Evolutionary conservation across 2,888 invertebrate species (phyloP).

Genomic region (Drosophila sordidula): DNA sequence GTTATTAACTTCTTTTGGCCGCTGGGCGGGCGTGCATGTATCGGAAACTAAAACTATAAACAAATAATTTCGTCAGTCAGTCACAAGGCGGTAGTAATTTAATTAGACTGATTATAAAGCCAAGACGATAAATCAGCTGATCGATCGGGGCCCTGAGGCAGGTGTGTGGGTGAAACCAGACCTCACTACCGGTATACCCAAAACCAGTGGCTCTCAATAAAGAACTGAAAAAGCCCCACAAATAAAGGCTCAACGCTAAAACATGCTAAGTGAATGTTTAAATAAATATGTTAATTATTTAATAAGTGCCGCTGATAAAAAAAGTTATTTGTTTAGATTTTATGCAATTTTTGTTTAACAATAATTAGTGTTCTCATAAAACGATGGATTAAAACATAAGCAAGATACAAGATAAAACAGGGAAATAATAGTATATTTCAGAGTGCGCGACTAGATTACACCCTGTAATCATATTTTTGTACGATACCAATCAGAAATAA

Average conservation of each 20-base stretch:
- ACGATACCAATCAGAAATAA: not conserved
- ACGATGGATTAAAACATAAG: not conserved
- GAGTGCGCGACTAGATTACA: not conserved
- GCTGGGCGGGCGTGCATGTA: not conserved
- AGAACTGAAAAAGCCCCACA: not conserved
- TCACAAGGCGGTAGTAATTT: slow-evolving; percentile 70
- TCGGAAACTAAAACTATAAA: slow-evolving; percentile 39
- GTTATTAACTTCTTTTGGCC: slow-evolving; percentile 46
- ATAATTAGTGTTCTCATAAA: slow-evolving; percentile 31
- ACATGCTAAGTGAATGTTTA: slow-evolving; percentile 54
- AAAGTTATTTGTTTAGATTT: slow-evolving; percentile 37
- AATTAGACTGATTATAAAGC: slow-evolving; percentile 73
- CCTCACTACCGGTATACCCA: not conserved
- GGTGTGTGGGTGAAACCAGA: slow-evolving; percentile 57
- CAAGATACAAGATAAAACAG: not conserved
- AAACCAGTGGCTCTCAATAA: no score
- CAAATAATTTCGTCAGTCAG: slow-evolving; percentile 57
- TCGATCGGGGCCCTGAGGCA: slow-evolving; percentile 49
- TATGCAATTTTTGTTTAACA: not conserved
- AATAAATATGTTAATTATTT: slow-evolving; percentile 72
- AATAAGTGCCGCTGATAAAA: slow-evolving; percentile 71
- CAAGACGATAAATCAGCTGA: slow-evolving; percentile 66
- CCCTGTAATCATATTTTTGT: not conserved
- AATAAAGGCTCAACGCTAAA: slow-evolving; percentile 27
- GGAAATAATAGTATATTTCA: not conserved